These are phyloP conservation scores for Ariopsis seemanni DNA, from an alignment of 2,113 vertebrate genomes.

Conservation along the genomic window DNA sequence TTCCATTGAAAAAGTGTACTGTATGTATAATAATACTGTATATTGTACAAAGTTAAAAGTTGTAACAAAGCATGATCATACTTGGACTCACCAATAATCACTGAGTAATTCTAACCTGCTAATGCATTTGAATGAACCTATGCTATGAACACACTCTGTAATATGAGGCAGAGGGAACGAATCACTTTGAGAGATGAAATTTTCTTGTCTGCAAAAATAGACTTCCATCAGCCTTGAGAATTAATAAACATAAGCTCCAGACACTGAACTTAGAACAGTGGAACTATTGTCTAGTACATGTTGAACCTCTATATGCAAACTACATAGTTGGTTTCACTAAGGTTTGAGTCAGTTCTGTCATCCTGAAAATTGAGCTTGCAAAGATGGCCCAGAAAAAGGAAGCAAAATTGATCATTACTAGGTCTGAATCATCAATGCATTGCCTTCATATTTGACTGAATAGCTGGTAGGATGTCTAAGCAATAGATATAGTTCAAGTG, in stretches of 20 bases:
- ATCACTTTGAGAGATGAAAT: background rate
- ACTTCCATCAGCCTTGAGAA: background rate
- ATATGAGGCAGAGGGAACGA: background rate
- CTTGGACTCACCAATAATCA: too few species aligned
- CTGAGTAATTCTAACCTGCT: background rate
- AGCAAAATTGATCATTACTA: background rate
- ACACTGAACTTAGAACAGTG: background rate
- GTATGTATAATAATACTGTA: background rate
- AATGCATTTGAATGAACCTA: background rate
- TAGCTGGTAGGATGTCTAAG: background rate
- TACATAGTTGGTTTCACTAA: background rate
- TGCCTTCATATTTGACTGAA: background rate
- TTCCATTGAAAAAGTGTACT: too few species aligned
- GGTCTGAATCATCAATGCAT: background rate
- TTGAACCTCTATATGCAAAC: background rate
- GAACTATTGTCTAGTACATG: background rate
- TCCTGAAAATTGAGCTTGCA: background rate
- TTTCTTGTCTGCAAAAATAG: background rate
- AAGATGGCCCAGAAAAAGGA: background rate
- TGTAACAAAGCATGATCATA: background rate
- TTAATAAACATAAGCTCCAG: background rate
- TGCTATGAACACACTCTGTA: background rate
- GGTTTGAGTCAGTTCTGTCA: background rate
- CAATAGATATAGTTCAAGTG: background rate
- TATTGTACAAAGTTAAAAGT: background rate